Evolutionary conservation across 2,888 invertebrate species (phyloP).

Genomic region (Rapana venosa): DNA sequence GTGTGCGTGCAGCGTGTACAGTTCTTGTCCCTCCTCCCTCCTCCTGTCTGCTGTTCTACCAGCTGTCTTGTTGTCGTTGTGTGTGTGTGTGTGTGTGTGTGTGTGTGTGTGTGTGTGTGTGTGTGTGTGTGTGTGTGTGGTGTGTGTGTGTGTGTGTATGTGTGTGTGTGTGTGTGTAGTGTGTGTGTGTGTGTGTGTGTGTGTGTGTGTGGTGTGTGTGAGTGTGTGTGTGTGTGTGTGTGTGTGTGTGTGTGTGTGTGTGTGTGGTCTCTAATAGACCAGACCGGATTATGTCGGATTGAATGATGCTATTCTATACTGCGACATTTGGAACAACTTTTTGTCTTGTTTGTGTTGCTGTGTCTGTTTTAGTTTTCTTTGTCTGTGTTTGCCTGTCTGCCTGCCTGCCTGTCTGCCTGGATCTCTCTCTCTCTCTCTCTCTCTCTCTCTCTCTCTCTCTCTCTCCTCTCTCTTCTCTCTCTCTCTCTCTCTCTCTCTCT

Average conservation of each 20-base stretch:
- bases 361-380: not conserved
- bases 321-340: not conserved
- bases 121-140: too few relatives aligned
- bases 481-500: conserved; percentile 5
- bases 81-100: too few relatives aligned
- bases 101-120: too few relatives aligned
- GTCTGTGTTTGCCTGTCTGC: not conserved
- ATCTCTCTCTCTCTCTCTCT: not conserved
- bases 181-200: too few relatives aligned
- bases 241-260: conserved; percentile 22
- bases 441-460: not conserved
- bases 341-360: not conserved
- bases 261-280: conserved; percentile 39
- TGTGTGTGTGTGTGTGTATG: too few relatives aligned
- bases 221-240: too few relatives aligned
- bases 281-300: conserved; percentile 12
- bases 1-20: not conserved
- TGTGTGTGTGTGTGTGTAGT: too few relatives aligned
- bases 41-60: too few relatives aligned
- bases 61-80: too few relatives aligned
- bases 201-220: too few relatives aligned
- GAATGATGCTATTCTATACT: not conserved
- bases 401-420: not conserved
- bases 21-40: too few relatives aligned
- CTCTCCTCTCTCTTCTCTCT: not conserved